These are phyloP conservation scores for Lissocephala sabroskyi DNA, from an alignment of 2,888 invertebrate species.

Conservation along the genomic window DNA sequence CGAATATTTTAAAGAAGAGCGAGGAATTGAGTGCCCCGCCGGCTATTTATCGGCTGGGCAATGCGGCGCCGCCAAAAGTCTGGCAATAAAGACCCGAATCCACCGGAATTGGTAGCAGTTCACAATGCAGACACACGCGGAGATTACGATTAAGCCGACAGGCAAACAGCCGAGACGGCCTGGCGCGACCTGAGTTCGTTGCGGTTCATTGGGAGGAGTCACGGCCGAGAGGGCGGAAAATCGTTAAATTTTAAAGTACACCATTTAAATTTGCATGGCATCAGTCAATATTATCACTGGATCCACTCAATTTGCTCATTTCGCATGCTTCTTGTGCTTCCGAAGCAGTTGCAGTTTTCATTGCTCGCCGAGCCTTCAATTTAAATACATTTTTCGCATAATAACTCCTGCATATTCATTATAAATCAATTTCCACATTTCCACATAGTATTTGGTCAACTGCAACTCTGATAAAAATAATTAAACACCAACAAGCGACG, in stretches of 20 bases:
- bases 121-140: no score
- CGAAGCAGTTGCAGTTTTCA: neutral
- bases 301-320: constrained; percentile 6
- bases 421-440: constrained; percentile 27
- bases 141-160: no score
- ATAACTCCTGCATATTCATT: constrained; percentile 51
- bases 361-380: constrained; percentile 3
- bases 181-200: constrained; percentile 13
- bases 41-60: no score
- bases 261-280: no score
- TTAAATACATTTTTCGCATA: constrained; percentile 28
- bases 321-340: constrained; percentile 9
- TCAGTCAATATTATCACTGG: no score
- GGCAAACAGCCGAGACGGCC: no score
- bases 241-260: no score
- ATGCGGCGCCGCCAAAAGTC: no score
- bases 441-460: neutral
- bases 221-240: constrained; percentile 14
- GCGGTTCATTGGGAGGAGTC: constrained; percentile 9
- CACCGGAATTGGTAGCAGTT: no score
- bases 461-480: constrained; percentile 12
- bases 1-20: no score
- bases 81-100: no score
- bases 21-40: no score
- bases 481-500: constrained; percentile 47